Conservation (phyloP, 1,140 invertebrate genomes). For the Hypsibius dujardini region DNA sequence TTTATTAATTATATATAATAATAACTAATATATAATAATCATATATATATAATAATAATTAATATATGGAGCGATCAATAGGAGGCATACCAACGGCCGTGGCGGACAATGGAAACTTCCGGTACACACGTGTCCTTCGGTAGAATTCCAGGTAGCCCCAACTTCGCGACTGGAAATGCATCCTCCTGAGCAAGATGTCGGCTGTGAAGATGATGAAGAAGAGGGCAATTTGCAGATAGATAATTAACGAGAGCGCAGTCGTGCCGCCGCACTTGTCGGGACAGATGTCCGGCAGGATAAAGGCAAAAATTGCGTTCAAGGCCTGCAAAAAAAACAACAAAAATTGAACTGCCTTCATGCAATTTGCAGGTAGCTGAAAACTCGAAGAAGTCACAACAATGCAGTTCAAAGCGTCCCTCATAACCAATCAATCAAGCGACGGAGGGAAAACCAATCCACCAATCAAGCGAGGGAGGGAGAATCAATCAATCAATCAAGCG, state of each 20-base stretch:
- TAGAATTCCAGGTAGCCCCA: constrained; percentile 14
- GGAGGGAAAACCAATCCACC: background rate
- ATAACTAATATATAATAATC: too few species aligned
- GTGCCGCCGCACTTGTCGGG: background rate
- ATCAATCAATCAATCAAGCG: too few species aligned
- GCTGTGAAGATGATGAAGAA: background rate
- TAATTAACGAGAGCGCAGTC: background rate
- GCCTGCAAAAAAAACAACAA: constrained; percentile 5
- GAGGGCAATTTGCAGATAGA: background rate
- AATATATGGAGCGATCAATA: too few species aligned
- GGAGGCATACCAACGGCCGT: background rate
- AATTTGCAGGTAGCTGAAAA: background rate
- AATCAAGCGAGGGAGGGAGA: background rate
- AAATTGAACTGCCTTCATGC: background rate
- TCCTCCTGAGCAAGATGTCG: background rate
- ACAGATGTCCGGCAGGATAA: background rate
- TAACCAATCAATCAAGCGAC: too few species aligned
- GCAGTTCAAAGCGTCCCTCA: too few species aligned
- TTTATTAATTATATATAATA: too few species aligned
- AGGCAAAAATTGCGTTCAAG: background rate
- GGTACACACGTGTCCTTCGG: background rate
- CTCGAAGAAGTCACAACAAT: too few species aligned
- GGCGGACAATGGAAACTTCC: background rate
- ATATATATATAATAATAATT: too few species aligned
- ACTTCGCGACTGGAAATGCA: background rate